A percentile compares a stretch with the other conserved stretches of the same genome.
Evolutionary conservation across 2,797 vertebrate species (phyloP).

Genomic region (Sebastes nivosus): DNA sequence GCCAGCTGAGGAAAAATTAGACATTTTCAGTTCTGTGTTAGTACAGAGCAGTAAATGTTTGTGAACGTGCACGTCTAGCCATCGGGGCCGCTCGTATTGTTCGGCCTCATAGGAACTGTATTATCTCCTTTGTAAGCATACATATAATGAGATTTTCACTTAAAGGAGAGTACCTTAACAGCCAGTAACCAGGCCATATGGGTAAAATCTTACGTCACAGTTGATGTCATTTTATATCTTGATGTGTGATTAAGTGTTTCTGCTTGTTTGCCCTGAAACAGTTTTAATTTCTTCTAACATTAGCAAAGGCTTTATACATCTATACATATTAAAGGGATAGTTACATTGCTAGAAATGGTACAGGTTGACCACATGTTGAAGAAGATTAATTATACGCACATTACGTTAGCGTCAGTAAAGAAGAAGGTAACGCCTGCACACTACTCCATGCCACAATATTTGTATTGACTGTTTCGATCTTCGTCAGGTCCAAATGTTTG

Average conservation of each 20-base stretch:
- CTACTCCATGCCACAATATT: too few species aligned
- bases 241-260: neutral
- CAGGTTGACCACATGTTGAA: neutral
- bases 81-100: neutral
- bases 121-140: neutral
- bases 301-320: neutral
- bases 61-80: constrained; percentile 5
- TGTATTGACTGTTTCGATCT: too few species aligned
- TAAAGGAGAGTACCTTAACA: neutral
- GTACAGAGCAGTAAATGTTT: constrained; percentile 27
- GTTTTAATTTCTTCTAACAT: neutral
- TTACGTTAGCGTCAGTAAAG: too few species aligned
- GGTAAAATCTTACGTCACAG: neutral
- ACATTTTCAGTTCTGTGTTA: constrained; percentile 14
- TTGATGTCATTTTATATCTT: neutral
- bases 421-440: too few species aligned
- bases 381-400: too few species aligned
- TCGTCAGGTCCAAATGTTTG: too few species aligned
- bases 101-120: neutral
- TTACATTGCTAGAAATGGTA: neutral
- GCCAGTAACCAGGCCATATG: neutral
- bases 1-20: constrained; percentile 7
- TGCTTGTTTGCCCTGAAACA: neutral
- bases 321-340: neutral
- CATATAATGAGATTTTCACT: neutral